These are phyloP conservation scores for Etheostoma perlongum DNA, from an alignment of 2,797 vertebrate genomes.

Conservation along the genomic window DNA sequence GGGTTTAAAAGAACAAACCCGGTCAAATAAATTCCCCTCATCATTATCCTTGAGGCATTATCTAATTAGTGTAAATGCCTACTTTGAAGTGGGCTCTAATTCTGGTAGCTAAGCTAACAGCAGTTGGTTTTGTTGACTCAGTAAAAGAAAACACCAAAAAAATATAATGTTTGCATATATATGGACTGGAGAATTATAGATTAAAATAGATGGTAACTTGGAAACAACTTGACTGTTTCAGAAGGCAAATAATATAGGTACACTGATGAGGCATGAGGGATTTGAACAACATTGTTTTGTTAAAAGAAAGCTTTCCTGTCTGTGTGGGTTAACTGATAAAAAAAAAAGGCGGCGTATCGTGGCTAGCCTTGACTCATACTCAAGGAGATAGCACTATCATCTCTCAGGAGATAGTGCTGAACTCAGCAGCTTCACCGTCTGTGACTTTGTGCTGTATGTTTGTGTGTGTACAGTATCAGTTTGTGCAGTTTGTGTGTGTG, in stretches of 20 bases:
- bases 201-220: slow-evolving; percentile 30
- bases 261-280: slow-evolving; percentile 7
- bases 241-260: background rate
- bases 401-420: slow-evolving; percentile 38
- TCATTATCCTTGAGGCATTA: slow-evolving; percentile 39
- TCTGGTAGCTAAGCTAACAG: slow-evolving; percentile 29
- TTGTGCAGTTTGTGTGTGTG: background rate
- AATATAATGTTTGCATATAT: slow-evolving; percentile 26
- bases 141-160: slow-evolving; percentile 14
- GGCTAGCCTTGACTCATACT: slow-evolving; percentile 35
- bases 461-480: background rate
- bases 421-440: slow-evolving; percentile 17
- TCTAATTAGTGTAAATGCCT: slow-evolving; percentile 64
- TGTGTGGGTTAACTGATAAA: slow-evolving; percentile 22
- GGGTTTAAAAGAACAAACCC: slow-evolving; percentile 25
- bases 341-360: slow-evolving; percentile 11
- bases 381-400: background rate
- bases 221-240: slow-evolving; percentile 1
- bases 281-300: background rate
- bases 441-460: slow-evolving; percentile 1
- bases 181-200: slow-evolving; percentile 16
- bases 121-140: background rate
- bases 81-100: slow-evolving; percentile 32
- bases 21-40: slow-evolving; percentile 55
- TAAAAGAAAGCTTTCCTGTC: slow-evolving; percentile 12